Conservation (phyloP, 2,113 vertebrate genomes). For the Catharus minimus region DNA sequence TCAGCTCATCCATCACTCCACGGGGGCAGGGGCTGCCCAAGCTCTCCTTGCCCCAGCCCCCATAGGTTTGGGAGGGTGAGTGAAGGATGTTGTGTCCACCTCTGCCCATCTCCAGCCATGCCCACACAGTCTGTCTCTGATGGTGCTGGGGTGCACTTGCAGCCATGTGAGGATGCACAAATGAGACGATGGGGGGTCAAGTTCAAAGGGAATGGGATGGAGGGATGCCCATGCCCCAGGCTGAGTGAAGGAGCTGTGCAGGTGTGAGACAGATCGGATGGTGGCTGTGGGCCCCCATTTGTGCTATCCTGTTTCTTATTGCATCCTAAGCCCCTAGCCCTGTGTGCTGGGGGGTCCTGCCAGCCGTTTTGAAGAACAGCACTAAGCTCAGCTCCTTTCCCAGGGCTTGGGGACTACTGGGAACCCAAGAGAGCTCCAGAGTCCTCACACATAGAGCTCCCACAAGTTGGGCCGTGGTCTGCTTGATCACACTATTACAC, state of each 20-base stretch:
- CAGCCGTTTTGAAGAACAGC: neutral
- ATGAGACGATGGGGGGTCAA: neutral
- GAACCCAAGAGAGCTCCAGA: neutral
- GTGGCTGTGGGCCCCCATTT: neutral
- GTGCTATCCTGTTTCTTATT: neutral
- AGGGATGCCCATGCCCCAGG: neutral
- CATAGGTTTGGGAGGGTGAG: neutral
- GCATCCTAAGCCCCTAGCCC: neutral
- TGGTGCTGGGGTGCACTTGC: neutral
- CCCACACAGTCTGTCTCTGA: fast-evolving
- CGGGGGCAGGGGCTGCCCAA: neutral
- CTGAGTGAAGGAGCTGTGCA: neutral
- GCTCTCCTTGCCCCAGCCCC: neutral
- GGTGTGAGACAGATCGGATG: neutral
- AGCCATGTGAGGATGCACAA: neutral
- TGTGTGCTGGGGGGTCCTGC: neutral
- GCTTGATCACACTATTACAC: neutral
- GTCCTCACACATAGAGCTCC: fast-evolving
- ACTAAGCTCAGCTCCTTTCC: neutral
- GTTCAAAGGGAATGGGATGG: neutral
- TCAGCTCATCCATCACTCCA: constrained; percentile 79
- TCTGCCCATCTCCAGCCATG: neutral
- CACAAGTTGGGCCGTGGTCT: neutral
- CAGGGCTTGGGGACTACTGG: neutral
- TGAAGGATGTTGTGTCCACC: fast-evolving